phyloP scores from a whole-genome alignment of 2,113 vertebrate genomes.

The Eudyptes chrysolophus region DNA sequence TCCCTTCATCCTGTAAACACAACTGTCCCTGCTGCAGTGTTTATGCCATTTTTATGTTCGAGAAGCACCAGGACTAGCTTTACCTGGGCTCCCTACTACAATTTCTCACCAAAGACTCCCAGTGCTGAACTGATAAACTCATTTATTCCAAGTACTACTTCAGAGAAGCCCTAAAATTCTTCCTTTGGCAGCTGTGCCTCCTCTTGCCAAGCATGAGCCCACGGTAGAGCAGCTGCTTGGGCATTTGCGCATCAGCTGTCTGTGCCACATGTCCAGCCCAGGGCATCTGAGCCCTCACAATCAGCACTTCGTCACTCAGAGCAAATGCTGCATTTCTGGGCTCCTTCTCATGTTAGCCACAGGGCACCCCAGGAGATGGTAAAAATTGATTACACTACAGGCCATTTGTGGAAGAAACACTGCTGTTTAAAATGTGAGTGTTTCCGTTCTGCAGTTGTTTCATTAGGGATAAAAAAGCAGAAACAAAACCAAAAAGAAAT shows the following conservation, averaged over 20 bases:
- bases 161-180: not conserved
- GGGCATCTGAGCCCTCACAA: not conserved
- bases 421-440: conserved; percentile 28
- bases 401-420: conserved; percentile 39
- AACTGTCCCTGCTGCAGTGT: not conserved
- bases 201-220: not conserved
- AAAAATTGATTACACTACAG: conserved; percentile 68
- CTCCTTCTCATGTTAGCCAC: conserved; percentile 25
- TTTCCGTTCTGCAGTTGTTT: conserved; percentile 18
- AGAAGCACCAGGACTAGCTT: not conserved
- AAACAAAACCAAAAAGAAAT: conserved; percentile 35
- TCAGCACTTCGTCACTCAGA: not conserved
- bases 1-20: not conserved
- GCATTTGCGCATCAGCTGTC: not conserved
- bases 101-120: not conserved
- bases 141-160: not conserved
- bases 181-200: not conserved
- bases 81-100: not conserved
- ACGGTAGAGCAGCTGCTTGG: not conserved
- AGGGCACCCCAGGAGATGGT: conserved; percentile 50
- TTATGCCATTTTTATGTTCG: not conserved
- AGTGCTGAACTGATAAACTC: not conserved
- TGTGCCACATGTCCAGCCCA: not conserved
- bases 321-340: conserved; percentile 30
- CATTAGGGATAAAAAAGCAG: conserved; percentile 13